Base-by-base conservation (phyloP, 2,797 vertebrate genomes). In the Acanthopagrus latus region DNA sequence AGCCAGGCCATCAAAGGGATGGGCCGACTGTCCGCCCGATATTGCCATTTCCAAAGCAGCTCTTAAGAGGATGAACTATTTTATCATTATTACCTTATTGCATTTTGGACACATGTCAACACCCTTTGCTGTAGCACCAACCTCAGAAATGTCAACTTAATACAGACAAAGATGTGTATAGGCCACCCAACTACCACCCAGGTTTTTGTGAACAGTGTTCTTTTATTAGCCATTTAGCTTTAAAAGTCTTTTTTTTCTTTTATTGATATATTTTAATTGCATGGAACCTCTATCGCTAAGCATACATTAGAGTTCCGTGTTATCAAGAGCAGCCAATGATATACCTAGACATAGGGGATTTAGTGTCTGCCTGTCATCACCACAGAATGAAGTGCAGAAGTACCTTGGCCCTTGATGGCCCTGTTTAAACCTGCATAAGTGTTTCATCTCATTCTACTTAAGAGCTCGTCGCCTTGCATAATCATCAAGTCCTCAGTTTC, bases 361-460 rank as follows among this genome's bases (percentile, higher is more conserved):
- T 7, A 64, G 9, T 21, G 14, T 51, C 46, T 72, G 23, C 54
- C 43, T 13, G 29, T 64, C 29, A 25, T 46, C 38, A 8, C 33
- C 13, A 54, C 38, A 52, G 54, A 14, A 38, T 16, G 17, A 46
- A 51, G 41, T 43, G 38, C 33, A 56, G 48, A 62, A 41, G 43
- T n/a, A 64, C 33, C 43, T 18, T 2, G 17, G 27, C 74, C 74
- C 55, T 51, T 11, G 0, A 46, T n/a, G 18, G 29, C 51, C 41
- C 65, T 10, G 29, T 33, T 73, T 69, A 64, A 79, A 74, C 64
- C 63, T 23, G 38, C 44, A 59, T 27, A 23, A 71, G 64, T 57
- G 44, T 65, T 58, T 78, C 38, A 41, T 60, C 74, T 81, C 46
- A 68, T 44, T 76, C 66, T n/a, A 12, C 43, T 66, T 55, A 81